These are phyloP conservation scores for Mythimna loreyi DNA, from an alignment of 2,888 invertebrate species.

Conservation along the genomic window DNA sequence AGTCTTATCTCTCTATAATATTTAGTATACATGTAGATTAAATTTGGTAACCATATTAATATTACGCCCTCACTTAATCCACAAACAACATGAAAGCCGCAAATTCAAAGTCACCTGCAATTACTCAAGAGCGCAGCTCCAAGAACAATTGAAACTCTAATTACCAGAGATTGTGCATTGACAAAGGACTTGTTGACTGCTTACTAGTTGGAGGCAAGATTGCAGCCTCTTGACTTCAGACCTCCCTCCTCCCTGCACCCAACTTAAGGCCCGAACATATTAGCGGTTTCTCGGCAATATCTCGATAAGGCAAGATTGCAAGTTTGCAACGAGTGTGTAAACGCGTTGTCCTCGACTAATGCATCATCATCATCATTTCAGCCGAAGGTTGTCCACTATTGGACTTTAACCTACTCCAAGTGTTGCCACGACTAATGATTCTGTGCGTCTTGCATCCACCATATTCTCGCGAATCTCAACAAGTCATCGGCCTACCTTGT, in stretches of 20 bases:
- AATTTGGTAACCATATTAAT: slow-evolving; percentile 1
- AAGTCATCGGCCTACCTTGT: too few relatives aligned
- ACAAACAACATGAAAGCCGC: slow-evolving; percentile 6
- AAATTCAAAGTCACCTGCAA: not conserved
- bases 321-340: too few relatives aligned
- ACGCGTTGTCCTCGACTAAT: too few relatives aligned
- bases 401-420: too few relatives aligned
- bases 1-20: too few relatives aligned
- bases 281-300: not conserved
- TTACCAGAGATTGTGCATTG: slow-evolving; percentile 35
- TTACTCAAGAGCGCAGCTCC: slow-evolving; percentile 4
- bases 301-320: not conserved
- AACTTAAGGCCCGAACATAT: slow-evolving; percentile 10
- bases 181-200: slow-evolving; percentile 45
- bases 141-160: slow-evolving; percentile 35
- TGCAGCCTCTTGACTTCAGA: slow-evolving; percentile 36
- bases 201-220: slow-evolving; percentile 38
- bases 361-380: not conserved
- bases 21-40: too few relatives aligned
- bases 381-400: not conserved
- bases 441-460: too few relatives aligned
- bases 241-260: not conserved
- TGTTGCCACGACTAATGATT: too few relatives aligned
- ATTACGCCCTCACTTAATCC: not conserved
- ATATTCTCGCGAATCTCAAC: too few relatives aligned